A percentile compares a stretch with the other conserved stretches of the same genome.
These are phyloP conservation scores for Drosophila tropicalis DNA, from an alignment of 1,140 invertebrate species.

Conservation along the genomic window DNA sequence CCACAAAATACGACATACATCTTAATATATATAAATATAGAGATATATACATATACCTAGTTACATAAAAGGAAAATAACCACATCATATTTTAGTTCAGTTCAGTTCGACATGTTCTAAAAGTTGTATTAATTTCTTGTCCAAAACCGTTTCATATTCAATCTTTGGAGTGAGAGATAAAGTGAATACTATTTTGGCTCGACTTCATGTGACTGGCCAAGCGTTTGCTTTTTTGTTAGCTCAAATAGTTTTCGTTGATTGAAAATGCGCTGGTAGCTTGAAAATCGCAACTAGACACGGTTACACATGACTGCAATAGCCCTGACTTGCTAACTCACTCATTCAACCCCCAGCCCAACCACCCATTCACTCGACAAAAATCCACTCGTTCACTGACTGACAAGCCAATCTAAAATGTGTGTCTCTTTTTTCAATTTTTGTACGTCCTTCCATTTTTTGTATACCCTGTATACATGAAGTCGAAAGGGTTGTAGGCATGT, in stretches of 20 bases:
- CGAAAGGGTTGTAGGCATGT: neutral
- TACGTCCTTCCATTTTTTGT: slow-evolving; percentile 1
- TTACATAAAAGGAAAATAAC: too few relatives aligned
- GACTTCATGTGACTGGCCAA: slow-evolving; percentile 14
- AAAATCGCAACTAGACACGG: slow-evolving; percentile 51
- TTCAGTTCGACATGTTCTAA: neutral
- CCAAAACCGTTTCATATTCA: neutral
- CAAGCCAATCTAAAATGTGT: slow-evolving; percentile 74
- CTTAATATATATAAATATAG: neutral
- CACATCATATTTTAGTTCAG: too few relatives aligned
- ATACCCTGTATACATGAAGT: neutral
- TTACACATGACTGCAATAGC: slow-evolving; percentile 67
- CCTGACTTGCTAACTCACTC: slow-evolving; percentile 19
- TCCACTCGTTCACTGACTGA: slow-evolving; percentile 48
- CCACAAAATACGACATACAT: slow-evolving; percentile 3
- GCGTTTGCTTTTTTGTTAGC: slow-evolving; percentile 12
- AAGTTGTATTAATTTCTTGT: neutral
- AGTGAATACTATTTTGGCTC: too few relatives aligned
- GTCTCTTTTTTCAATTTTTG: slow-evolving; percentile 38
- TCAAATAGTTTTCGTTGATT: slow-evolving; percentile 60
- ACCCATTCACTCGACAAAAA: neutral
- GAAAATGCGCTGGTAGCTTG: slow-evolving; percentile 28
- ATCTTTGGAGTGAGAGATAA: neutral
- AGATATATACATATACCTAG: neutral
- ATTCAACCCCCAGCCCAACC: neutral